A percentile compares a stretch with the other conserved stretches of the same genome.
phyloP scores from a whole-genome alignment of 2,888 invertebrate species.

The Tachina grossa region DNA sequence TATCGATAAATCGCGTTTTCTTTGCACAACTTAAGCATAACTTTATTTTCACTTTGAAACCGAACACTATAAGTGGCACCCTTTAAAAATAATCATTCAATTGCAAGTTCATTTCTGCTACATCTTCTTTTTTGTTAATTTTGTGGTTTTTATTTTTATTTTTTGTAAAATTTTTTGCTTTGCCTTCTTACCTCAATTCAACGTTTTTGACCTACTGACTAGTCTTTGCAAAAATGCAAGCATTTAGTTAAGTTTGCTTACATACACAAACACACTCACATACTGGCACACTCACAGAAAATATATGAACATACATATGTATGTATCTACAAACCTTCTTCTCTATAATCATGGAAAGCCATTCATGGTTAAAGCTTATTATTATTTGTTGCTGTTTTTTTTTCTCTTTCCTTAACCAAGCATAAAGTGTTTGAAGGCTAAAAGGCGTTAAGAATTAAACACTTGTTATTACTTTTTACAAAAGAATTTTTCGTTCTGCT shows the following conservation, averaged over 20 bases:
- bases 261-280: conserved; percentile 8
- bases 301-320: background rate
- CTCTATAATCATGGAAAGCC: conserved; percentile 34
- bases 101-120: conserved; percentile 56
- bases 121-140: conserved; percentile 31
- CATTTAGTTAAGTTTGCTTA: conserved; percentile 60
- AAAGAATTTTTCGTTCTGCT: conserved; percentile 62
- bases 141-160: conserved; percentile 43
- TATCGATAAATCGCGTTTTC: no score
- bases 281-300: background rate
- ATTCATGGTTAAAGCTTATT: conserved; percentile 35
- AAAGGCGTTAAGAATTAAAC: conserved; percentile 71
- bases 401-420: conserved; percentile 23
- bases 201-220: conserved; percentile 75
- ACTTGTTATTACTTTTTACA: conserved; percentile 69
- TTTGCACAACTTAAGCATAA: no score
- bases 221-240: conserved; percentile 59
- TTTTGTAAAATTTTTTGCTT: conserved; percentile 43
- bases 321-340: conserved; percentile 4
- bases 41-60: background rate
- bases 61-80: background rate
- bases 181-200: conserved; percentile 64
- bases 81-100: conserved; percentile 50
- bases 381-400: background rate
- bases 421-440: conserved; percentile 64